These are phyloP conservation scores for Mamestra brassicae DNA, from an alignment of 2,888 invertebrate genomes.

Conservation along the genomic window DNA sequence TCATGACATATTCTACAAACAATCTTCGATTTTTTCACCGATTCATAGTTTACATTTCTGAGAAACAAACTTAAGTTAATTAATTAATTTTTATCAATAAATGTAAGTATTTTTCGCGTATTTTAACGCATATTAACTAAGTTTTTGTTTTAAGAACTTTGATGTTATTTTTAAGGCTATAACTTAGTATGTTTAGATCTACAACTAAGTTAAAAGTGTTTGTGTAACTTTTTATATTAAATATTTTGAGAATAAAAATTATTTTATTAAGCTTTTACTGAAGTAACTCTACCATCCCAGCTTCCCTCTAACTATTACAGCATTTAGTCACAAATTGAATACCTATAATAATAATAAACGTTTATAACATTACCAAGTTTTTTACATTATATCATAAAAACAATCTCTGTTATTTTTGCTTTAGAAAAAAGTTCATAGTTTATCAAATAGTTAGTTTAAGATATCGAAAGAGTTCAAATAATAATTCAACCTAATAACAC, in stretches of 20 bases:
- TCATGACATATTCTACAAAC: not conserved
- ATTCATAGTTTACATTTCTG: not conserved
- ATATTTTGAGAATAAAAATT: not conserved
- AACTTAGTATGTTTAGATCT: not conserved
- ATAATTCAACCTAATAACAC: too few species aligned
- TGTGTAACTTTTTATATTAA: not conserved
- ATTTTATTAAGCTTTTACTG: not conserved
- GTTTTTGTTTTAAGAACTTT: not conserved
- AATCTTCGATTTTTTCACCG: not conserved
- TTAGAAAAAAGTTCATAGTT: too few species aligned
- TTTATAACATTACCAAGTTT: too few species aligned
- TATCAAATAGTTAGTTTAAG: too few species aligned
- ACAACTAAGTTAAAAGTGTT: not conserved
- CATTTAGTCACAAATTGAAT: not conserved
- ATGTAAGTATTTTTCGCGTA: not conserved
- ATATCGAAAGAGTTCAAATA: not conserved
- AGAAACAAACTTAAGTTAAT: not conserved
- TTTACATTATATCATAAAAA: too few species aligned
- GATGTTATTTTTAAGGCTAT: not conserved
- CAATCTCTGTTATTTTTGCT: too few species aligned
- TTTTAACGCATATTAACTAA: not conserved
- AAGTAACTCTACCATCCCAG: fast-evolving
- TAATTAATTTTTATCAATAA: too few species aligned
- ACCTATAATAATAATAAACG: not conserved
- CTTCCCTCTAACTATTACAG: too few species aligned